Evolutionary conservation across 2,113 vertebrate genomes (phyloP).

Genomic region (Onychorhynchus coronatus): DNA sequence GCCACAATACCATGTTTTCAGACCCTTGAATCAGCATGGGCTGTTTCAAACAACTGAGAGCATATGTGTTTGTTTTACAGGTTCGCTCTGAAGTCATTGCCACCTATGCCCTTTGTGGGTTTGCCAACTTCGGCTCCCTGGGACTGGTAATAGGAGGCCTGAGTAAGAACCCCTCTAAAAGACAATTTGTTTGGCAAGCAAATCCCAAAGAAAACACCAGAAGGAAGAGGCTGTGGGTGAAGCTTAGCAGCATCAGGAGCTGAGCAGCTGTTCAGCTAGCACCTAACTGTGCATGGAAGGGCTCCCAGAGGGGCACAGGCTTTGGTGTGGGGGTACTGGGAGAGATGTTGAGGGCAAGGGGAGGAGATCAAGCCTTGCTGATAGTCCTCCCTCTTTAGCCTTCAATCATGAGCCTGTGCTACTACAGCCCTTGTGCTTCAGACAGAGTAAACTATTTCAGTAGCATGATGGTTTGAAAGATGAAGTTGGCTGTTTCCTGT

Average conservation of each 20-base stretch:
- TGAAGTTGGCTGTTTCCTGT: neutral
- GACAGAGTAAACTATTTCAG: neutral
- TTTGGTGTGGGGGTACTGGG: neutral
- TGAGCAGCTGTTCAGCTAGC: neutral
- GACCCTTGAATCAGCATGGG: neutral
- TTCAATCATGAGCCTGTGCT: neutral
- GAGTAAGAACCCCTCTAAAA: slow-evolving; percentile 69
- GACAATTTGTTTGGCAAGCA: neutral
- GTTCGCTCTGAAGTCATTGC: slow-evolving; percentile 86
- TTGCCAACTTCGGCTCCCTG: slow-evolving; percentile 85
- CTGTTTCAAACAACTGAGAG: neutral
- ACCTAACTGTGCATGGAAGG: neutral
- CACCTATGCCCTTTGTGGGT: slow-evolving; percentile 89
- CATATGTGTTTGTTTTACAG: slow-evolving; percentile 64
- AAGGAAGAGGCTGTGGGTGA: neutral
- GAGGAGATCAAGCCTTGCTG: neutral
- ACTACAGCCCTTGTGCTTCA: neutral
- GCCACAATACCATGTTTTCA: neutral
- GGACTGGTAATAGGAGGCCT: slow-evolving; percentile 80
- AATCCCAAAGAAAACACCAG: neutral
- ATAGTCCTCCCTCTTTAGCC: neutral
- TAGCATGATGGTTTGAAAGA: neutral
- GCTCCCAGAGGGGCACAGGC: rapidly evolving
- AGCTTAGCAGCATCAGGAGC: neutral
- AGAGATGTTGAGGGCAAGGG: neutral